Evolutionary conservation across 2,113 vertebrate genomes (phyloP).

Genomic region (Brachyhypopomus gauderio): DNA sequence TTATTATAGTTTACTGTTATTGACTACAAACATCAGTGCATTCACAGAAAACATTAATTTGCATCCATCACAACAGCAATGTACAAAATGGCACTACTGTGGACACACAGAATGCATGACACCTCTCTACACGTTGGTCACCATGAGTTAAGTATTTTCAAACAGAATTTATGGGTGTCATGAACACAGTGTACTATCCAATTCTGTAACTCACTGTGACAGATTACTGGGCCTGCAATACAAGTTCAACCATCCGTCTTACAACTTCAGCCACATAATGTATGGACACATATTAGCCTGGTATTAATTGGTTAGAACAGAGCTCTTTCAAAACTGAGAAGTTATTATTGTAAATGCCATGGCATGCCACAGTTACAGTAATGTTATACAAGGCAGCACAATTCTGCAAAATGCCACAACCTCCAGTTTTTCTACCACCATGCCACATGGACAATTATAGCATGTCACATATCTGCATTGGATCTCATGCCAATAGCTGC

Average conservation of each 20-base stretch:
- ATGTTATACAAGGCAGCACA: no score
- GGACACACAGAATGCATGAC: slow-evolving; percentile 34
- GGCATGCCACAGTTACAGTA: no score
- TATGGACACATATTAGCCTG: no score
- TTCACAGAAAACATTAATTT: neutral
- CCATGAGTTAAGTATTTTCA: slow-evolving; percentile 22
- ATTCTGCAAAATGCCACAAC: no score
- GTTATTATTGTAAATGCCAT: no score
- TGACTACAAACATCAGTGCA: neutral
- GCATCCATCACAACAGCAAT: slow-evolving; percentile 1
- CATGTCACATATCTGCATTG: no score
- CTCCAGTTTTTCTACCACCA: no score
- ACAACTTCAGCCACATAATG: slow-evolving; percentile 47
- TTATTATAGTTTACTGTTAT: neutral
- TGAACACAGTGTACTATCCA: slow-evolving; percentile 39
- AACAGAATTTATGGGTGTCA: slow-evolving; percentile 46
- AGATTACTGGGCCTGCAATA: slow-evolving; percentile 42
- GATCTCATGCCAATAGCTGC: no score
- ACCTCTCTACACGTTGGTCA: neutral
- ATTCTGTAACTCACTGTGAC: slow-evolving; percentile 43
- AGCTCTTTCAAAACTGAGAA: no score
- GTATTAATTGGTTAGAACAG: no score
- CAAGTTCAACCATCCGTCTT: slow-evolving; percentile 49
- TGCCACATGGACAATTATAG: no score
- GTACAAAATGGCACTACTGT: neutral